phyloP scores from a whole-genome alignment of 2,888 invertebrate species.

The Acleris holmiana region DNA sequence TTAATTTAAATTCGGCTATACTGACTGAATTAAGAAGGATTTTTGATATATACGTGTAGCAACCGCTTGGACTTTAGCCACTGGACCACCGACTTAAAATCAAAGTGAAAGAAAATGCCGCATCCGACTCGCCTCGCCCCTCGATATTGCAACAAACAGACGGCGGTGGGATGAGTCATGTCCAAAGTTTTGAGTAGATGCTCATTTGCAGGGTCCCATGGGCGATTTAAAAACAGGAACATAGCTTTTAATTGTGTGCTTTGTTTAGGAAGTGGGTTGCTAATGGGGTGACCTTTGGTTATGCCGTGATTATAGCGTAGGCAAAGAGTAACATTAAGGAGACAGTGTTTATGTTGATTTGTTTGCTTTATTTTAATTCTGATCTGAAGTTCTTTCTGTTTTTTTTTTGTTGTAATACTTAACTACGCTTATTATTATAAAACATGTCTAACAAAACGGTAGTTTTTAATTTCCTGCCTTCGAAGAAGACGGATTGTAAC shows the following conservation, averaged over 20 bases:
- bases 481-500: too few species aligned
- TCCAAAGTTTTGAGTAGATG: constrained; percentile 48
- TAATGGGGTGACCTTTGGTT: constrained; percentile 2
- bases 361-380: neutral
- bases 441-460: too few species aligned
- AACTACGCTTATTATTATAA: too few species aligned
- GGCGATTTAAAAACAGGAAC: constrained; percentile 30
- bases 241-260: constrained; percentile 26
- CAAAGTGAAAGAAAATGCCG: neutral
- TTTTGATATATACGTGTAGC: too few species aligned
- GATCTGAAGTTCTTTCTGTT: too few species aligned
- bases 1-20: too few species aligned
- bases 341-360: neutral
- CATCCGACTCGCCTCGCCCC: constrained; percentile 11
- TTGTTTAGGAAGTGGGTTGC: neutral
- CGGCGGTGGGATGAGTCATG: constrained; percentile 38
- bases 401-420: too few species aligned
- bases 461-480: too few species aligned
- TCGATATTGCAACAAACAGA: constrained; percentile 32
- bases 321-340: neutral
- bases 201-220: constrained; percentile 51
- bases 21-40: too few species aligned
- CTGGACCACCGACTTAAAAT: too few species aligned
- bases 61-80: too few species aligned
- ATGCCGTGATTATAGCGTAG: neutral